Evolutionary conservation across 2,113 vertebrate genomes (phyloP), one percentile per base, ranked within the genome.

Genomic region (Aleadryas rufinucha): DNA sequence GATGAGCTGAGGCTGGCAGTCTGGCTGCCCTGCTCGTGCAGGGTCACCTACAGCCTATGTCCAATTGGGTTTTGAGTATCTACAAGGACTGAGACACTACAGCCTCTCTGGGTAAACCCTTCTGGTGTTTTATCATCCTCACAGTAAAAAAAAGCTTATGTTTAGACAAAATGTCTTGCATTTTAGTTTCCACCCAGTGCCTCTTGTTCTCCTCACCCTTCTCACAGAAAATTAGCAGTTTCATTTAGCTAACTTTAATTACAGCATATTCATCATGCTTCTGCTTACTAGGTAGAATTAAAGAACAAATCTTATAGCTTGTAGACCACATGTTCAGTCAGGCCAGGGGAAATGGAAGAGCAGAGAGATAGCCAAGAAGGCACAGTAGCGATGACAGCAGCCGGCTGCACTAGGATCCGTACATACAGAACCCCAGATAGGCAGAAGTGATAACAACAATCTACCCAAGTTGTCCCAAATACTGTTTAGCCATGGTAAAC

Each of bases 401-500:
- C 27, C 42, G n/a, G 35, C 42, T 74, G 21, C 30, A 47, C 23
- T 35, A 31, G 61, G 41, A 76, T 54, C 19, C 52, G 17, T 9
- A n/a, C 11, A 5, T 21, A 27, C 1, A 65, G 70, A 71, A 68
- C 18, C 13, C 11, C 23, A 42, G 16, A 11, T 6, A 39, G 37
- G 4, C 37, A 85, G 33, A 57, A 88, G 49, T 56, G 6, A 23
- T 26, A 44, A 45, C 10, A 68, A 30, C 15, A n/a, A 24, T 41
- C 49, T 85, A 33, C 28, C 5, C 1, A 2, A n/a, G 26, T 63
- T 83, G 27, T 49, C 45, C n/a, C 63, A 93, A 61, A 53, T 11
- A 35, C 19, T 17, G 4, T 65, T 56, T 59, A 75, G 17, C 28
- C 27, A 53, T 0, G 0, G 20, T 69, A 72, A 79, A 50, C 10